Evolutionary conservation across 1,140 invertebrate genomes (phyloP).

Genomic region (Myzus persicae): DNA sequence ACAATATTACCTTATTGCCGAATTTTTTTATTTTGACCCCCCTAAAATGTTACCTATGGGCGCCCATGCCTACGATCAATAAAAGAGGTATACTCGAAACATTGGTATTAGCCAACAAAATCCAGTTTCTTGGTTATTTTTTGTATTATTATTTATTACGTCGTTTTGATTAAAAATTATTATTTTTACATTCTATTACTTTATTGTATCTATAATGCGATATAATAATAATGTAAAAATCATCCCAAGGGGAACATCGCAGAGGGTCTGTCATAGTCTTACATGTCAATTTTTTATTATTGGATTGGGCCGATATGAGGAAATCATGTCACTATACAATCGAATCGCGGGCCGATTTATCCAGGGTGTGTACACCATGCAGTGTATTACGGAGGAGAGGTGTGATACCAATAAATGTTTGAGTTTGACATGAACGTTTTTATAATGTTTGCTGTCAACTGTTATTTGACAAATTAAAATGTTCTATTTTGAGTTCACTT

Average conservation of each 20-base stretch:
- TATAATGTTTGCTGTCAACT: not conserved
- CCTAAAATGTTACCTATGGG: too few species aligned
- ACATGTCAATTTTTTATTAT: not conserved
- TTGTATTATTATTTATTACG: not conserved
- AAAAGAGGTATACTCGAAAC: not conserved
- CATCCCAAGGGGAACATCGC: not conserved
- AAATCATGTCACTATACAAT: not conserved
- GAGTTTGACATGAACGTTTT: not conserved
- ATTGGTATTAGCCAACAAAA: too few species aligned
- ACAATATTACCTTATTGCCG: too few species aligned
- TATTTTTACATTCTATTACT: not conserved
- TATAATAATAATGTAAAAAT: conserved; percentile 1
- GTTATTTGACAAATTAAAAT: not conserved
- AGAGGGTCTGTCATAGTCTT: not conserved
- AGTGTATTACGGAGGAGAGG: not conserved
- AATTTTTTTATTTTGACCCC: too few species aligned
- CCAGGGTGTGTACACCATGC: not conserved
- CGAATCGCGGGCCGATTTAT: not conserved
- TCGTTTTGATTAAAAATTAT: not conserved
- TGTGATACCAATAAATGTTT: not conserved
- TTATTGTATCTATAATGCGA: not conserved
- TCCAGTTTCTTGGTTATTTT: too few species aligned
- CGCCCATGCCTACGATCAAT: not conserved
- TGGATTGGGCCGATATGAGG: not conserved
- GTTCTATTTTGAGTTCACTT: not conserved